Conservation (phyloP, 2,113 vertebrate species). For the Sebastes schlegelii region DNA sequence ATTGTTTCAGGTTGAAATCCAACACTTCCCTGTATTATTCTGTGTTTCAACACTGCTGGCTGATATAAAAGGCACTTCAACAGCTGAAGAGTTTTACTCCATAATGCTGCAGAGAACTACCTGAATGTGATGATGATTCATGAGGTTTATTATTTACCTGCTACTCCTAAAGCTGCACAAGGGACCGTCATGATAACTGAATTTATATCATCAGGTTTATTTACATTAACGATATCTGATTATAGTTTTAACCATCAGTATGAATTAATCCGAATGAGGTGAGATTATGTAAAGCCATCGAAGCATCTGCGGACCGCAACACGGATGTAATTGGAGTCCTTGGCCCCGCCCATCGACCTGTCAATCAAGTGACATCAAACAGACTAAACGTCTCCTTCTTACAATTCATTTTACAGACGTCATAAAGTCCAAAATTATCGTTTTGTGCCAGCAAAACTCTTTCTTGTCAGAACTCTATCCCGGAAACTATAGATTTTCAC, state of each 20-base stretch:
- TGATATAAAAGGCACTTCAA: constrained; percentile 60
- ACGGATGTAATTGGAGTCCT: neutral
- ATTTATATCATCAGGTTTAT: neutral
- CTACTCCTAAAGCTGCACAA: neutral
- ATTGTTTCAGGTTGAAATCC: neutral
- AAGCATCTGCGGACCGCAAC: neutral
- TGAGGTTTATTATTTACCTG: neutral
- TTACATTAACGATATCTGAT: neutral
- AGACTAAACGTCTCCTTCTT: neutral
- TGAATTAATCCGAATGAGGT: neutral
- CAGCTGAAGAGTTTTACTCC: constrained; percentile 21
- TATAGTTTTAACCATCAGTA: neutral
- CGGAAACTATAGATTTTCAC: neutral
- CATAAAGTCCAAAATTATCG: neutral
- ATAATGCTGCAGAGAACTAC: neutral
- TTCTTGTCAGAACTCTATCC: neutral
- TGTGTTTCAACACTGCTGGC: neutral
- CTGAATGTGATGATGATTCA: neutral
- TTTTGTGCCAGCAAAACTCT: neutral
- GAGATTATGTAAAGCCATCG: neutral
- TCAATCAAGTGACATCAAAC: neutral
- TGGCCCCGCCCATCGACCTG: constrained; percentile 3
- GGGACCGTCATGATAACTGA: neutral
- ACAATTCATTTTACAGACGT: neutral
- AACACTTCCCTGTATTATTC: constrained; percentile 7